A percentile compares a stretch with the other conserved stretches of the same genome.
phyloP scores from a whole-genome alignment of 2,888 invertebrate genomes.

The Hirtodrosophila cameraria region DNA sequence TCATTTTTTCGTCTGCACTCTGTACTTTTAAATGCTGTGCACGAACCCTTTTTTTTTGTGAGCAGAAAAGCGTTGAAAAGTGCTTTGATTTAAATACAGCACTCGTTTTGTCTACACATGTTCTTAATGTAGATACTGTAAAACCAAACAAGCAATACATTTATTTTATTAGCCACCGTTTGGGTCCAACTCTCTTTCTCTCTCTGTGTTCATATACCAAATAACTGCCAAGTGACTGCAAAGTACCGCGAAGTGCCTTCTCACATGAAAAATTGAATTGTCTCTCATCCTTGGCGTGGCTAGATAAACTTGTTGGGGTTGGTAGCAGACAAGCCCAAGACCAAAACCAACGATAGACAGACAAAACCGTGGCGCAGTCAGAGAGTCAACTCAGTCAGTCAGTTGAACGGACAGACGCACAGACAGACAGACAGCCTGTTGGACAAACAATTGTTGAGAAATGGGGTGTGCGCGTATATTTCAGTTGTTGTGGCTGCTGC shows the following conservation, averaged over 20 bases:
- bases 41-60: no score
- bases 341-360: slow-evolving; percentile 40
- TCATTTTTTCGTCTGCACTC: no score
- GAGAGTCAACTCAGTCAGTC: slow-evolving; percentile 18
- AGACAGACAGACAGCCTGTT: slow-evolving; percentile 27
- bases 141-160: slow-evolving; percentile 37
- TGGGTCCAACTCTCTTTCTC: neutral
- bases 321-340: slow-evolving; percentile 36
- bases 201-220: slow-evolving; percentile 13
- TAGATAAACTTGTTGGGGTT: slow-evolving; percentile 51
- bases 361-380: slow-evolving; percentile 35
- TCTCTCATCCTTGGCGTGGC: slow-evolving; percentile 45
- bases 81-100: no score
- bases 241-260: slow-evolving; percentile 52
- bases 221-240: slow-evolving; percentile 52
- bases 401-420: slow-evolving; percentile 14
- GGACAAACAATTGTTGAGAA: slow-evolving; percentile 51
- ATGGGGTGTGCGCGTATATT: slow-evolving; percentile 13
- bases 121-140: slow-evolving; percentile 25
- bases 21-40: no score
- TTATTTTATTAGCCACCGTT: slow-evolving; percentile 39
- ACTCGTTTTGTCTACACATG: no score
- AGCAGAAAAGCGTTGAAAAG: no score
- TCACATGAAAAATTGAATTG: slow-evolving; percentile 68
- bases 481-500: no score